Evolutionary conservation across 2,113 vertebrate species (phyloP).

Genomic region (Murina feae): DNA sequence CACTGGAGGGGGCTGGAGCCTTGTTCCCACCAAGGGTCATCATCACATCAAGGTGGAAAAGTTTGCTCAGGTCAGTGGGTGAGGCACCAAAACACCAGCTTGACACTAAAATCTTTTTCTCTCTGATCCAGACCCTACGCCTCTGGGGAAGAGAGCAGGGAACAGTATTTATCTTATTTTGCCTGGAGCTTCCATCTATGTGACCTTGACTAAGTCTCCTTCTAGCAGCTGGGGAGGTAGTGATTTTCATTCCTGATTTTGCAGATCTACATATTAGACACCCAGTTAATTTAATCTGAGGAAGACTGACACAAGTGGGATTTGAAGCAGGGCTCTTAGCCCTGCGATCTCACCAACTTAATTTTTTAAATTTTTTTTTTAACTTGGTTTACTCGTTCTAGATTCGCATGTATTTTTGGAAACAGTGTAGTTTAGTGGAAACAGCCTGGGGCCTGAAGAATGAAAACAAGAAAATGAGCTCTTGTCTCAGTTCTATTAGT

Average conservation of each 20-base stretch:
- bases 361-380: not conserved
- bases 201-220: not conserved
- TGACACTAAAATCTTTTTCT: not conserved
- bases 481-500: not conserved
- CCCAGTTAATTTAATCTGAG: constrained; percentile 32
- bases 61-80: not conserved
- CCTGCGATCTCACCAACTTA: not conserved
- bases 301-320: not conserved
- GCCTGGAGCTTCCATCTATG: not conserved
- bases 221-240: not conserved
- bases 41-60: not conserved
- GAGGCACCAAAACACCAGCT: not conserved
- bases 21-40: not conserved
- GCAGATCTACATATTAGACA: constrained; percentile 6
- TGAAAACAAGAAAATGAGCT: constrained; percentile 11
- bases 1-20: constrained; percentile 57
- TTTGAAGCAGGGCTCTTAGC: constrained; percentile 17
- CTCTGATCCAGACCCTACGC: not conserved
- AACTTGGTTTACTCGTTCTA: constrained; percentile 45
- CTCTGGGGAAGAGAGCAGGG: not conserved
- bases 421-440: constrained; percentile 12
- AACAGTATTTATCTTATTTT: not conserved
- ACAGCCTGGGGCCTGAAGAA: not conserved
- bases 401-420: constrained; percentile 43
- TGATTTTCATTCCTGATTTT: constrained; percentile 30